Base-by-base conservation (phyloP, 1,140 invertebrate genomes). In the Pemphigus obesinymphae region DNA sequence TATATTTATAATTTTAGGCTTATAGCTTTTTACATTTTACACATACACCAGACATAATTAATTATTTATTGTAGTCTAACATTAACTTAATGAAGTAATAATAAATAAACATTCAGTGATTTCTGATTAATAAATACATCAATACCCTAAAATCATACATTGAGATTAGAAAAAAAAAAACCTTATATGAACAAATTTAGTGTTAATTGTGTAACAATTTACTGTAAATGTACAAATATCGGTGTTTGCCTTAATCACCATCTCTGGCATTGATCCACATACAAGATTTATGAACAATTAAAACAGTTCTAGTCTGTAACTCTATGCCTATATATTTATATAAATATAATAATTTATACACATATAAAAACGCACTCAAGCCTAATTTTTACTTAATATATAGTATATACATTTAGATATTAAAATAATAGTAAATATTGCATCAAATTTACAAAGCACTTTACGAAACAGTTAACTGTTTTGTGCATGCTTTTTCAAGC, bases 351-450 rank as follows among this genome's bases (percentile, higher is more conserved):
- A 3, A 8, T 72, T 29, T 50, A n/a, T 73, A 63, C 26, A 63
- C 0, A 20, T 34, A 50, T n/a, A 50, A 78, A 40, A 55, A 37
- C 20, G n/a, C 50, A 23, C 50, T 34, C 73, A 58, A 58, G 50
- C 73, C 31, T 78, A 78, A 17, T 55, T 78, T 55, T 78, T 15
- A 37, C 26, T 20, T 72, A 76, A 76, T 45, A 45, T n/a, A n/a
- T n/a, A n/a, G n/a, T 75, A 11, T 50, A 58, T 63, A 58, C 73
- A 78, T 78, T 40, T 55, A 40, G n/a, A 58, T 48, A 58, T 13
- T 58, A 78, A 78, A 58, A 58, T 78, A 78, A 78, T 75, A 53
- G 72, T 75, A 55, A 75, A 53, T 78, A 78, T 58, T 78, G 73
- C 73, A 58, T 55, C 34, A 78, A 78, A 78, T 78, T 58, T 78